phyloP scores from a whole-genome alignment of 2,888 invertebrate genomes.

The Macrosiphum euphorbiae region DNA sequence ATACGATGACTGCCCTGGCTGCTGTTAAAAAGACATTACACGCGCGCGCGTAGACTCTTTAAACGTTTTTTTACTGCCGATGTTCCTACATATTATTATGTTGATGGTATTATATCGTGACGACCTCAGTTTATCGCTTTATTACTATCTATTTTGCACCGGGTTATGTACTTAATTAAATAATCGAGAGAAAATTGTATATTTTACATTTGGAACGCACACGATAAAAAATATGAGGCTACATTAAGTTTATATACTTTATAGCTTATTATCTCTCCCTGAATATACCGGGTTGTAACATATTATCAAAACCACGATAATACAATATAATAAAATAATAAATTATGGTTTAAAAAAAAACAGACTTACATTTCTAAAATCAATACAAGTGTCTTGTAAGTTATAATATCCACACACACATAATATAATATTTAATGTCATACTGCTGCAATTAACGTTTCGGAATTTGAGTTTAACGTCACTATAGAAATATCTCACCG shows the following conservation, averaged over 20 bases:
- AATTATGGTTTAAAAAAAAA: not conserved
- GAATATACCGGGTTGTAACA: not conserved
- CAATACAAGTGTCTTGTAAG: slow-evolving; percentile 2
- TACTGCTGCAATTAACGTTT: not conserved
- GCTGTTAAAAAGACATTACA: slow-evolving; percentile 63
- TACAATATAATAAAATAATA: not conserved
- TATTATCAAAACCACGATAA: not conserved
- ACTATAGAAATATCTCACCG: slow-evolving; percentile 21
- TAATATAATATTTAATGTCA: not conserved
- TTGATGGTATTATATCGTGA: slow-evolving; percentile 55
- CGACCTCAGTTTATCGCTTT: slow-evolving; percentile 58
- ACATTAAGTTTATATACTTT: not conserved
- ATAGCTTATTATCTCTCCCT: not conserved
- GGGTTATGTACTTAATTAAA: slow-evolving; percentile 61
- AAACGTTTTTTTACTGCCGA: slow-evolving; percentile 54
- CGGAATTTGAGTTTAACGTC: not conserved
- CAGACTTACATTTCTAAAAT: not conserved
- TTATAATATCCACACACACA: not conserved
- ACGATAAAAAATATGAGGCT: slow-evolving; percentile 32
- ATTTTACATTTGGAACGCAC: slow-evolving; percentile 24
- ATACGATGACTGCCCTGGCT: slow-evolving; percentile 21
- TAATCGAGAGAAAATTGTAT: slow-evolving; percentile 51
- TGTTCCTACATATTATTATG: slow-evolving; percentile 55
- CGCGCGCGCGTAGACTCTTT: slow-evolving; percentile 51
- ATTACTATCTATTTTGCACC: slow-evolving; percentile 62